phyloP scores from a whole-genome alignment of 2,113 vertebrate genomes.

The Speoplatyrhinus poulsoni region DNA sequence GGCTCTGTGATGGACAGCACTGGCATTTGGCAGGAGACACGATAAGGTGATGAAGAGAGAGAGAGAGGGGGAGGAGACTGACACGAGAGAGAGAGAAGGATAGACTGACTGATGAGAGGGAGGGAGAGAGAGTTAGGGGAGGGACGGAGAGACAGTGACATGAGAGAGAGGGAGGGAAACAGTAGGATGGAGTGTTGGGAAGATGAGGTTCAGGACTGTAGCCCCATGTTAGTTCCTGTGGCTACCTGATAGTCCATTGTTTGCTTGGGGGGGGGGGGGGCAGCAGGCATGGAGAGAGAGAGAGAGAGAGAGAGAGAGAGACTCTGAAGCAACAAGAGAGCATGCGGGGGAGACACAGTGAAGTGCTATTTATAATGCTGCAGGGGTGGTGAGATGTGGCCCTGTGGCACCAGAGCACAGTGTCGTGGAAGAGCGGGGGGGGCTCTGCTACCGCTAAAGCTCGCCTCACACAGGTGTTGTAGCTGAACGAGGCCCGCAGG shows the following conservation, averaged over 20 bases:
- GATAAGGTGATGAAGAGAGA: conserved; percentile 62
- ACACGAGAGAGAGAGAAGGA: conserved; percentile 6
- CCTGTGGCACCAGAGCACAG: background rate
- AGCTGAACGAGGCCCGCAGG: background rate
- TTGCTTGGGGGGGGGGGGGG: conserved; percentile 38
- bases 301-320: conserved; percentile 32
- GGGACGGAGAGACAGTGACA: conserved; percentile 8
- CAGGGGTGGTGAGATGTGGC: conserved; percentile 64
- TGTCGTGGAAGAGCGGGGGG: background rate
- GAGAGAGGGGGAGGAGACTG: conserved; percentile 38
- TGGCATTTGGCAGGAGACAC: conserved; percentile 70
- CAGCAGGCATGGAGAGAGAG: conserved; percentile 25
- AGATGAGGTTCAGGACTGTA: conserved; percentile 40
- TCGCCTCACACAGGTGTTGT: no score
- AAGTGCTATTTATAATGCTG: conserved; percentile 74
- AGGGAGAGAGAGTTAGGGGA: conserved; percentile 5
- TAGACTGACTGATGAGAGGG: no score
- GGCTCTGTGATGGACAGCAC: conserved; percentile 66
- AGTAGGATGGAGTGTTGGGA: background rate
- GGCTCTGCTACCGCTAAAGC: no score
- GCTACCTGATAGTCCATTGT: conserved; percentile 53
- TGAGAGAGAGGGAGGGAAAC: conserved; percentile 17
- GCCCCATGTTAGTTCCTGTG: conserved; percentile 54
- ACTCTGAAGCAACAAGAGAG: background rate
- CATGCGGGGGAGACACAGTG: conserved; percentile 59